A percentile compares a stretch with the other conserved stretches of the same genome.
These are phyloP conservation scores for Tholera decimalis DNA, from an alignment of 2,888 invertebrate genomes.

Conservation along the genomic window DNA sequence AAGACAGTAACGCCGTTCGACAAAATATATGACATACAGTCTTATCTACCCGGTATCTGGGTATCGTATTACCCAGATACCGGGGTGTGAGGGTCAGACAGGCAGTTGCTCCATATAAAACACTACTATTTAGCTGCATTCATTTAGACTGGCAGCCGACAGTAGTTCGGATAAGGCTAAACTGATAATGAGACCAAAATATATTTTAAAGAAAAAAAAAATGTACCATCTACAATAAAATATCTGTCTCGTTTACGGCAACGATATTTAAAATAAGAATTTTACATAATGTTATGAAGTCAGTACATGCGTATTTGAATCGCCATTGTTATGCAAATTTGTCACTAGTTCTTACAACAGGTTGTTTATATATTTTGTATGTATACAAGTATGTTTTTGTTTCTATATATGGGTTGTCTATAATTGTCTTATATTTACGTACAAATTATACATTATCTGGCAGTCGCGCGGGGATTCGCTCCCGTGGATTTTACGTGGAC, in stretches of 20 bases:
- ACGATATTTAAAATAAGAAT: constrained; percentile 10
- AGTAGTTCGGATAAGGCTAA: too few species aligned
- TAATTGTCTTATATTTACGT: neutral
- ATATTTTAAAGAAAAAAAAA: neutral
- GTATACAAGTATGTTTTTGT: neutral
- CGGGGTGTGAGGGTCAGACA: too few species aligned
- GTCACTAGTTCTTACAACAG: neutral
- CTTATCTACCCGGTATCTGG: too few species aligned
- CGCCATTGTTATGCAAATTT: constrained; percentile 19
- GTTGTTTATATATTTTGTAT: constrained; percentile 3
- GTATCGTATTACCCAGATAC: too few species aligned
- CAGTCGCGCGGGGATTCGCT: too few species aligned
- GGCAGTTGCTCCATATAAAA: too few species aligned
- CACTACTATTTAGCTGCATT: too few species aligned
- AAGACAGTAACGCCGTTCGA: too few species aligned
- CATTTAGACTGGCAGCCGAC: too few species aligned
- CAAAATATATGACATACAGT: too few species aligned
- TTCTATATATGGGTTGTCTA: constrained; percentile 1
- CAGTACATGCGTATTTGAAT: neutral
- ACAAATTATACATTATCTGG: neutral
- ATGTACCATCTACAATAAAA: neutral
- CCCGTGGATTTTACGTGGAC: too few species aligned
- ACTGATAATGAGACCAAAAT: too few species aligned
- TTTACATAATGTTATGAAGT: neutral
- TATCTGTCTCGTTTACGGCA: neutral